phyloP scores from a whole-genome alignment of 2,888 invertebrate species.

The Hypselothyrea guttata region DNA sequence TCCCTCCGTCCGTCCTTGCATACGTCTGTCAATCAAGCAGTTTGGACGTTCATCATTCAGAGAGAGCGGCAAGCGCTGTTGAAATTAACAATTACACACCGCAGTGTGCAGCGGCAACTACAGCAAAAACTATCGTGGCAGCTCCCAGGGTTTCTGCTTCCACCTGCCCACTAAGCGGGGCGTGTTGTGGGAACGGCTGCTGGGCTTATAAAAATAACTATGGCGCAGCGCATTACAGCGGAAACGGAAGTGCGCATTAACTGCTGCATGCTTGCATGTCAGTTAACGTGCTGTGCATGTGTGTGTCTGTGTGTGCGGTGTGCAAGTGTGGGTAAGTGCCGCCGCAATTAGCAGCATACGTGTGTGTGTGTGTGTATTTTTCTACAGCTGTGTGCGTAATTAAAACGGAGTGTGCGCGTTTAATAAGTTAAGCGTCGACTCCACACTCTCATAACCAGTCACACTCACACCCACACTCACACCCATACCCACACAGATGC shows the following conservation, averaged over 20 bases:
- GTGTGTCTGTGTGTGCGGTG: constrained; percentile 8
- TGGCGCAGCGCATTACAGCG: constrained; percentile 67
- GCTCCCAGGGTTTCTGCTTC: constrained; percentile 5
- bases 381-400: constrained; percentile 65
- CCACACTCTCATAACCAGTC: constrained; percentile 4
- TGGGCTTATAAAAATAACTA: constrained; percentile 62
- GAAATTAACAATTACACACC: constrained; percentile 73
- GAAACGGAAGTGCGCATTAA: constrained; percentile 76
- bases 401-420: constrained; percentile 69
- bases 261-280: constrained; percentile 53
- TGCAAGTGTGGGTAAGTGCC: constrained; percentile 22
- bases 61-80: constrained; percentile 39
- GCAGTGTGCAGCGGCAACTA: constrained; percentile 45
- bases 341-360: constrained; percentile 62
- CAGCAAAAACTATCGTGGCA: constrained; percentile 10
- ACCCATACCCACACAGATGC: constrained; percentile 11
- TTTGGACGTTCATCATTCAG: constrained; percentile 54
- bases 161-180: constrained; percentile 9
- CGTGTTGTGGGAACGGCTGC: constrained; percentile 20
- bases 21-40: constrained; percentile 36
- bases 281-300: constrained; percentile 4
- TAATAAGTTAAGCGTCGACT: constrained; percentile 67
- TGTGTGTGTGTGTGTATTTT: constrained; percentile 46
- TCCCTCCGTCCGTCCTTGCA: constrained; percentile 5
- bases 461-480: constrained; percentile 11